Evolutionary conservation across 2,113 vertebrate species (phyloP).

Genomic region (Manacus vitellinus): DNA sequence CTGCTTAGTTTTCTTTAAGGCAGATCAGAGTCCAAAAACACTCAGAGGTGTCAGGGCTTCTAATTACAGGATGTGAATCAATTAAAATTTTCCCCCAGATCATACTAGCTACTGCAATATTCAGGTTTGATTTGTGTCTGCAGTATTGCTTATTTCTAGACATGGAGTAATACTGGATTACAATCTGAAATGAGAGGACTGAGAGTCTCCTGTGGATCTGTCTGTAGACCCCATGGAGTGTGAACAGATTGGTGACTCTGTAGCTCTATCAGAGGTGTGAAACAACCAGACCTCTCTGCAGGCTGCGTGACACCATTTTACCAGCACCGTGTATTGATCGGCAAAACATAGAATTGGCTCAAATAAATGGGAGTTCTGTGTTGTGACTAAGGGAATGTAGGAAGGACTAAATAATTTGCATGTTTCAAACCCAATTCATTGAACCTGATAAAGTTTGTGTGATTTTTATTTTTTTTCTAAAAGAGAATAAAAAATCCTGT

Average conservation of each 20-base stretch:
- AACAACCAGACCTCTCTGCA: background rate
- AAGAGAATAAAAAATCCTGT: background rate
- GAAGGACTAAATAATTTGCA: background rate
- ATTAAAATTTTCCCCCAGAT: background rate
- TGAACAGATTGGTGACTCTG: background rate
- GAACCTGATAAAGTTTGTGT: background rate
- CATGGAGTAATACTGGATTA: background rate
- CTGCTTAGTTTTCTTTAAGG: background rate
- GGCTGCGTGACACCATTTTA: background rate
- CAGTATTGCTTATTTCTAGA: background rate
- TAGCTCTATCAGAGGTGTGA: background rate
- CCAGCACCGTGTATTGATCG: background rate
- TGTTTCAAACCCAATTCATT: background rate
- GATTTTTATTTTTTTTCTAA: background rate
- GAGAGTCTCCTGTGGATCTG: background rate
- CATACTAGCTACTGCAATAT: background rate
- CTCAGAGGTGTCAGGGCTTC: background rate
- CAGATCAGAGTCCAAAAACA: background rate
- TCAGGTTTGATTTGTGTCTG: background rate
- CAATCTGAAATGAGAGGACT: background rate
- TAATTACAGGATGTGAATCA: background rate
- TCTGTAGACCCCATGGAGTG: background rate
- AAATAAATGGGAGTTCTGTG: background rate
- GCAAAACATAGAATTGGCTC: background rate
- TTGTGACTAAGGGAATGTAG: background rate